Evolutionary conservation across 2,797 vertebrate species (phyloP), one percentile per base, ranked within the genome.

Genomic region (Morus bassanus): DNA sequence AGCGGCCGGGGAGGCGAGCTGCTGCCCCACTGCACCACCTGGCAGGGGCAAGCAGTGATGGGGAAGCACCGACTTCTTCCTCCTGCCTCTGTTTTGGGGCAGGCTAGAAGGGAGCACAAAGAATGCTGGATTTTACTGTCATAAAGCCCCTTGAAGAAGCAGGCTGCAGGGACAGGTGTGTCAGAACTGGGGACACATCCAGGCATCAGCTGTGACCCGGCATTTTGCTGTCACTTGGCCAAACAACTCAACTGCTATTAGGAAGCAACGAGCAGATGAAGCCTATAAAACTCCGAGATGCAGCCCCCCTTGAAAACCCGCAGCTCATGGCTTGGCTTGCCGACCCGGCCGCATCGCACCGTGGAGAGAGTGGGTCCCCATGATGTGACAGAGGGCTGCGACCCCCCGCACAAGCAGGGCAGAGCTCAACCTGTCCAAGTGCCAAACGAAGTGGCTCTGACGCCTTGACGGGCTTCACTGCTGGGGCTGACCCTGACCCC

Each of bases 291-390:
- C 31, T 18, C 6, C 2, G 2, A 9, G 1, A 59, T 2, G 4
- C 50, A 39, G 64, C 57, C 39, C 43, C 43, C 43, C 25, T 39
- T 2, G 2, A 33, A 31, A 18, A n/a, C 18, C 45, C 13, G 0
- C 54, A 30, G 46, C 70, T 43, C 43, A 2, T 4, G 4, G 39
- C 46, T 16, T 2, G 18, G 59, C 51, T 65, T 6, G 0, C 63
- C 0, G 2, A 4, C 30, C 54, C 39, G 1, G 31, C 8, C 3
- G 0, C 63, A 13, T 2, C 2, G 0, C 2, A 1, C 51, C 2
- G 0, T 0, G 7, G 45, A 13, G 59, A 33, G 46, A 64, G 64
- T 2, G 0, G 54, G 59, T 73, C 63, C 89, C 83, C 5, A 1
- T 4, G 9, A 39, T 7, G 48, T 28, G 50, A 59, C 43, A 37